phyloP scores from a whole-genome alignment of 2,797 vertebrate species.

The Bradypodion pumilum region DNA sequence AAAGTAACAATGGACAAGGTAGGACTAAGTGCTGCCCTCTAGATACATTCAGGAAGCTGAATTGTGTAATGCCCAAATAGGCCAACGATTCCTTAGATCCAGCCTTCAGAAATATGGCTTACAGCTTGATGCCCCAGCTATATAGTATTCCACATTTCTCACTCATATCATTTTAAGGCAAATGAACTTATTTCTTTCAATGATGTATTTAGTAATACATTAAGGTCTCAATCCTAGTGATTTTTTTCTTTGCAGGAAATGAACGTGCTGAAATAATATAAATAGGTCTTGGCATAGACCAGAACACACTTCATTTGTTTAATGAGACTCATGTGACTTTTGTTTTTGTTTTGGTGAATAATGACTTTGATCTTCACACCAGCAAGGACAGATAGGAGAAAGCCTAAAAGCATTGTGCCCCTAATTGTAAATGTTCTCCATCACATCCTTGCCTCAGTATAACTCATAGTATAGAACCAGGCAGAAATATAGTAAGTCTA shows the following conservation, averaged over 20 bases:
- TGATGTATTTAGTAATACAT: background rate
- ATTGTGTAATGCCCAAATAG: too few species aligned
- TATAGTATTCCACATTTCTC: background rate
- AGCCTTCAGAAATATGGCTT: too few species aligned
- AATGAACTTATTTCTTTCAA: background rate
- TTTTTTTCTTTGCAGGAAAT: background rate
- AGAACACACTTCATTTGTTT: background rate
- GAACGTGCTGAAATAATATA: background rate
- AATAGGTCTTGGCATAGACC: background rate
- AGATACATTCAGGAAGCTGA: too few species aligned
- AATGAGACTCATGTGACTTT: background rate
- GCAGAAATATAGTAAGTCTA: background rate
- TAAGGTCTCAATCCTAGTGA: too few species aligned
- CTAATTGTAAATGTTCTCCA: background rate
- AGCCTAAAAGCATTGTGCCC: background rate
- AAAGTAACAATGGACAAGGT: too few species aligned
- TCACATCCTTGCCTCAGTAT: background rate
- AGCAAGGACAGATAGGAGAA: accelerated
- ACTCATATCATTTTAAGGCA: background rate
- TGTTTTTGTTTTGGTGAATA: accelerated
- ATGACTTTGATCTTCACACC: background rate
- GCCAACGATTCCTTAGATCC: too few species aligned
- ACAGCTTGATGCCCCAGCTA: too few species aligned
- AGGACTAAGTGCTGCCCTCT: too few species aligned
- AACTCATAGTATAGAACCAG: background rate